Evolutionary conservation across 1,140 invertebrate genomes (phyloP).

Genomic region (Drosophila ercepeae): DNA sequence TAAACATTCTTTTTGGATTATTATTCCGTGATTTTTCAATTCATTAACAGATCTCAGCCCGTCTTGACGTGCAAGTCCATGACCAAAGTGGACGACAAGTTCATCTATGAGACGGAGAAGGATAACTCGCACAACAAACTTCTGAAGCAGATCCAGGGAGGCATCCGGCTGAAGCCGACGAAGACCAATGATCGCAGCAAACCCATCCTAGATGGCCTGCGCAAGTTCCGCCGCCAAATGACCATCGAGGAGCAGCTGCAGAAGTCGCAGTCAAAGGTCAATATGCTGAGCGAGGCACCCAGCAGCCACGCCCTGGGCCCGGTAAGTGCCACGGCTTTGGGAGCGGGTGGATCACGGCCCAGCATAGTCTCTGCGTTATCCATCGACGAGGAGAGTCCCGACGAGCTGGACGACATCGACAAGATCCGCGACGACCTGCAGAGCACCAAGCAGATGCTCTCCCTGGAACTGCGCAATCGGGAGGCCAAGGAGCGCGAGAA

Average conservation of each 20-base stretch:
- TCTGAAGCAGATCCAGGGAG: constrained; percentile 92
- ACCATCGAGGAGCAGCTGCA: constrained; percentile 95
- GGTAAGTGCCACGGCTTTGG: constrained; percentile 34
- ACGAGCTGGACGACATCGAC: constrained; percentile 95
- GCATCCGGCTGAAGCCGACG: constrained; percentile 90
- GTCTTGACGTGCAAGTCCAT: constrained; percentile 86
- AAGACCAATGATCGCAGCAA: constrained; percentile 94
- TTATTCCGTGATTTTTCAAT: background rate
- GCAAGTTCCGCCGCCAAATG: constrained; percentile 93
- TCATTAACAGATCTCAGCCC: constrained; percentile 87
- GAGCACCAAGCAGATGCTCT: constrained; percentile 95
- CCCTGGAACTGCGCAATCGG: constrained; percentile 93
- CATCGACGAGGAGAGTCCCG: constrained; percentile 86
- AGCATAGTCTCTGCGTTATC: constrained; percentile 72
- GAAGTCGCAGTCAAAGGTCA: constrained; percentile 89
- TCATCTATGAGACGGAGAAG: constrained; percentile 95
- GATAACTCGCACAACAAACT: constrained; percentile 92
- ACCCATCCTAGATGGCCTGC: constrained; percentile 91
- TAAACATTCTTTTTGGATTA: too few relatives aligned
- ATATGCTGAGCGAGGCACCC: constrained; percentile 74
- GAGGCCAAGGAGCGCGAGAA: constrained; percentile 94
- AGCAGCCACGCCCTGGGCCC: constrained; percentile 84
- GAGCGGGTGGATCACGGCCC: constrained; percentile 84
- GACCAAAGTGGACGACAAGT: constrained; percentile 90
- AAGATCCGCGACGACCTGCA: constrained; percentile 95